These are phyloP conservation scores for Lanistes nyassanus DNA, from an alignment of 1,140 invertebrate genomes.

Conservation along the genomic window DNA sequence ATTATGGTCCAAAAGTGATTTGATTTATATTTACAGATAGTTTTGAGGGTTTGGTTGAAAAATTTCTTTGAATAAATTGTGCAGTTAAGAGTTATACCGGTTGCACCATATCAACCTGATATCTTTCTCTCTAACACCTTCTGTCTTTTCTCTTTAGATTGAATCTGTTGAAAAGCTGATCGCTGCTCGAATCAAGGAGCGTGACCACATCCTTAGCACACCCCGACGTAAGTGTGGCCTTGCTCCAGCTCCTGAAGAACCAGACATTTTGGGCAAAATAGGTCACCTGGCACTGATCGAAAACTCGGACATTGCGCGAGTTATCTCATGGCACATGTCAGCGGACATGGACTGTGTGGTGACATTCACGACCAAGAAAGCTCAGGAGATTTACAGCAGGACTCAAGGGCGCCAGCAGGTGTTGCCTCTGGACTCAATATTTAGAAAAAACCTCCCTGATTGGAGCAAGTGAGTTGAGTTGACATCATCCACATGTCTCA, in stretches of 20 bases:
- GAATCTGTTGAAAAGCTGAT: slow-evolving; percentile 55
- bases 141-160: slow-evolving; percentile 40
- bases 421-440: slow-evolving; percentile 65
- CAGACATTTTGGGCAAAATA: slow-evolving; percentile 65
- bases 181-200: slow-evolving; percentile 41
- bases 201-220: slow-evolving; percentile 43
- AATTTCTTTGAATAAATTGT: too few relatives aligned
- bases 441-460: slow-evolving; percentile 64
- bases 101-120: too few relatives aligned
- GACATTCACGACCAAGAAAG: slow-evolving; percentile 62
- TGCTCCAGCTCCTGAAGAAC: slow-evolving; percentile 42
- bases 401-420: slow-evolving; percentile 65
- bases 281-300: slow-evolving; percentile 61
- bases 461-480: slow-evolving; percentile 62
- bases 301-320: slow-evolving; percentile 60
- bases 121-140: too few relatives aligned
- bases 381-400: slow-evolving; percentile 62
- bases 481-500: not conserved
- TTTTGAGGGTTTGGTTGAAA: too few relatives aligned
- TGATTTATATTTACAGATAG: too few relatives aligned
- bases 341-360: slow-evolving; percentile 68
- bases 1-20: too few relatives aligned
- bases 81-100: too few relatives aligned
- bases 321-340: slow-evolving; percentile 67
- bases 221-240: slow-evolving; percentile 57